Base-by-base conservation (phyloP, 2,113 vertebrate genomes). In the Thunnus maccoyii region DNA sequence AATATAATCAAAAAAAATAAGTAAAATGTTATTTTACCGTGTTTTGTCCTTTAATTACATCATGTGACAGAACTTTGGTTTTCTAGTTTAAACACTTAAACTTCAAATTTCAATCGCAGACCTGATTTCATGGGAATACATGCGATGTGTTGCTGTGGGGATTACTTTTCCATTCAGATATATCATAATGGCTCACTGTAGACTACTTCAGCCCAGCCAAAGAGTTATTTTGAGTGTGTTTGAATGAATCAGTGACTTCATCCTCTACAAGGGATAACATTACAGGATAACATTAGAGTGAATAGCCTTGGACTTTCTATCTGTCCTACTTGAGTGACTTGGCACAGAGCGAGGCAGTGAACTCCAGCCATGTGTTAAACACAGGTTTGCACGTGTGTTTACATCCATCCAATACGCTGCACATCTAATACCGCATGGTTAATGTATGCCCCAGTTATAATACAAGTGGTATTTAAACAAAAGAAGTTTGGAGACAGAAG, bases 351-450 rank as follows among this genome's bases (percentile, higher is more conserved):
- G 4, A 57, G 55, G 51, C 82, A 62, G 48, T 80, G 77, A 87
- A 68, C 75, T 76, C 25, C 22, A 67, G 71, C 80, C 89, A 87
- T 88, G 66, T 86, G 89, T 84, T 88, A 54, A 81, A 90, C 86
- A 82, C 71, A 76, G 76, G 56, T 65, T 75, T 82, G 67, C 66
- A 56, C 83, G 13, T 78, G 27, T 68, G 27, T 65, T 86, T 57
- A 78, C 78, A 80, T 61, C 55, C 52, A 61, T 56, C 68, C 64
- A 55, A 69, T 79, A 20, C 56, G 20, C 65, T 85, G 74, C 77
- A 58, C 54, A 61, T 83, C 51, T 63, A 67, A 89, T 77, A 82
- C 87, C 72, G 72, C 65, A 73, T 70, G 73, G 75, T 22, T 84
- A 74, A 86, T 88, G 74, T 66, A 79, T 80, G 52, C 57, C 17